A percentile compares a stretch with the other conserved stretches of the same genome.
Evolutionary conservation across 2,797 vertebrate genomes (phyloP).

Genomic region (Hoplostethus mediterraneus): DNA sequence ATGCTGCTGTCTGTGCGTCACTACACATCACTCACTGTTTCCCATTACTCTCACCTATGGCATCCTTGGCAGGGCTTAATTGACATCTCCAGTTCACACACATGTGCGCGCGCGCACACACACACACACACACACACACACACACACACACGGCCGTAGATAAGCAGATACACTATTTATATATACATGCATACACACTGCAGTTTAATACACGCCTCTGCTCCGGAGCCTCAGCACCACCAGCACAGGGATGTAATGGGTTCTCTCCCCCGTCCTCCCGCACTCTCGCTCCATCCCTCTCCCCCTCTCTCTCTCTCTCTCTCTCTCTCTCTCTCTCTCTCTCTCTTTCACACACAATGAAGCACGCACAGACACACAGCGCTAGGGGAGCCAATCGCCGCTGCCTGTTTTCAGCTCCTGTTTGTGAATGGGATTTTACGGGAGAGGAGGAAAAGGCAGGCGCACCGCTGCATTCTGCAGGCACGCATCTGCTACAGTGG

Average conservation of each 20-base stretch:
- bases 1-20: not conserved
- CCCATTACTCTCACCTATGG: no score
- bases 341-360: conserved; percentile 31
- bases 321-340: conserved; percentile 12
- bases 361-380: conserved; percentile 53
- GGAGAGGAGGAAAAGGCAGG: conserved; percentile 53
- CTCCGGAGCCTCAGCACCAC: conserved; percentile 38
- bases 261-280: not conserved
- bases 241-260: conserved; percentile 31
- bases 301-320: not conserved
- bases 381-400: conserved; percentile 73
- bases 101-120: conserved; percentile 4
- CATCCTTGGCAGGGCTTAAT: no score
- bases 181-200: conserved; percentile 28
- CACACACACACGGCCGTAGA: conserved; percentile 13
- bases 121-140: conserved; percentile 1
- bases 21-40: not conserved
- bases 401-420: conserved; percentile 67
- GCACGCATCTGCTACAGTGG: conserved; percentile 53
- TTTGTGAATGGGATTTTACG: conserved; percentile 83
- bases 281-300: conserved; percentile 18
- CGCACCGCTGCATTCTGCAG: conserved; percentile 55
- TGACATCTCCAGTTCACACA: not conserved
- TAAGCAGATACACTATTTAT: not conserved
- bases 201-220: conserved; percentile 54